A percentile compares a stretch with the other conserved stretches of the same genome.
phyloP scores from a whole-genome alignment of 2,113 vertebrate genomes.

The Furnarius figulus region DNA sequence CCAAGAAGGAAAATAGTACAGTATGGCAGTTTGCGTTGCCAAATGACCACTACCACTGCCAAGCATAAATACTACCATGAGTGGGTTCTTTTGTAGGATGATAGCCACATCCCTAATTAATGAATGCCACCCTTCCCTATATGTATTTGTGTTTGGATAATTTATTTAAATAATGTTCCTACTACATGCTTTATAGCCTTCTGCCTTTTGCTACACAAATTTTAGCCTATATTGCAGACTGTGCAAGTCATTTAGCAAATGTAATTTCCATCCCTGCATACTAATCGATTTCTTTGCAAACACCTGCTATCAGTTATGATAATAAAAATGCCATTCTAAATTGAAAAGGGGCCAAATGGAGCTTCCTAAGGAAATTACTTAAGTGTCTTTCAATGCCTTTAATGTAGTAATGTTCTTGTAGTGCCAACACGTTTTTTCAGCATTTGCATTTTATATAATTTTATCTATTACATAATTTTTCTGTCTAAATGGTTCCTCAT shows the following conservation, averaged over 20 bases:
- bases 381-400: slow-evolving; percentile 82
- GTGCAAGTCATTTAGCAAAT: slow-evolving; percentile 83
- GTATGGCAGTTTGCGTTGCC: slow-evolving; percentile 14
- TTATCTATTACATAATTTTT: slow-evolving; percentile 51
- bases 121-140: slow-evolving; percentile 51
- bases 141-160: slow-evolving; percentile 68
- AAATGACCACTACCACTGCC: slow-evolving; percentile 35
- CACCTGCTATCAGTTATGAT: slow-evolving; percentile 87
- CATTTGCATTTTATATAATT: slow-evolving; percentile 75
- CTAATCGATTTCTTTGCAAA: slow-evolving; percentile 85
- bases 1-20: slow-evolving; percentile 38
- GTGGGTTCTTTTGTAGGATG: background rate
- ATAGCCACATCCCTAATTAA: slow-evolving; percentile 29
- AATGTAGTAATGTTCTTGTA: slow-evolving; percentile 76
- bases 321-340: slow-evolving; percentile 85
- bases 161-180: slow-evolving; percentile 77
- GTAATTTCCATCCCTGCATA: slow-evolving; percentile 85
- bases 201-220: slow-evolving; percentile 76
- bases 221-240: slow-evolving; percentile 79
- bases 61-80: slow-evolving; percentile 6
- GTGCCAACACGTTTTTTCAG: slow-evolving; percentile 70
- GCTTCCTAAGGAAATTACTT: slow-evolving; percentile 84
- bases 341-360: slow-evolving; percentile 82
- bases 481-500: slow-evolving; percentile 31
- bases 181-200: slow-evolving; percentile 73